phyloP scores from a whole-genome alignment of 2,113 vertebrate species.

The Apeltes quadracus region DNA sequence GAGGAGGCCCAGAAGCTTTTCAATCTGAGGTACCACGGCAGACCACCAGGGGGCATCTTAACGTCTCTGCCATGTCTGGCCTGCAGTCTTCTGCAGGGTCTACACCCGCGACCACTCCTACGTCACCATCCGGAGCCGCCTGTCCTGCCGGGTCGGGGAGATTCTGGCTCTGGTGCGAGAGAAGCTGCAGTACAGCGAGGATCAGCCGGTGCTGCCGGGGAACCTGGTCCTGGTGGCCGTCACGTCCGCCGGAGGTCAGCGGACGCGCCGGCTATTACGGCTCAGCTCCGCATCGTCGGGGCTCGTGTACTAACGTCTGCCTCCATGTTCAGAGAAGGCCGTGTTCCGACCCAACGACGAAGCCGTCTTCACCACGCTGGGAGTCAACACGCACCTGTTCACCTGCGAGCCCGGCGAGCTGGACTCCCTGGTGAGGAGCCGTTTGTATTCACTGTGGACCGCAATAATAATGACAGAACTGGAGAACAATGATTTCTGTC shows the following conservation, averaged over 20 bases:
- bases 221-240: conserved; percentile 91
- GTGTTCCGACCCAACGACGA: conserved; percentile 94
- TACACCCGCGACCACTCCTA: conserved; percentile 98
- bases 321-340: conserved; percentile 84
- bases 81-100: conserved; percentile 93
- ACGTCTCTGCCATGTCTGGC: not conserved
- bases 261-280: too few species aligned
- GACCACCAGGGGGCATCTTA: too few species aligned
- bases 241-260: conserved; percentile 89
- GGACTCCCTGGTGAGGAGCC: conserved; percentile 86
- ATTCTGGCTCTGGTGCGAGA: conserved; percentile 92
- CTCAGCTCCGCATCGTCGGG: too few species aligned
- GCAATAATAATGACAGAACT: too few species aligned
- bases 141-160: conserved; percentile 95
- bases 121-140: conserved; percentile 94
- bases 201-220: conserved; percentile 86
- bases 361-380: conserved; percentile 96
- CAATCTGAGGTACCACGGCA: too few species aligned
- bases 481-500: too few species aligned
- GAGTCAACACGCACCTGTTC: conserved; percentile 97
- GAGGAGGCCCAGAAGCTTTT: too few species aligned
- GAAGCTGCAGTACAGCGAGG: conserved; percentile 95
- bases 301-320: not conserved
- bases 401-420: conserved; percentile 89
- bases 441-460: too few species aligned